Evolutionary conservation across 2,113 vertebrate genomes (phyloP), one percentile per base, ranked within the genome.

Genomic region (Vulpes ferrilata): DNA sequence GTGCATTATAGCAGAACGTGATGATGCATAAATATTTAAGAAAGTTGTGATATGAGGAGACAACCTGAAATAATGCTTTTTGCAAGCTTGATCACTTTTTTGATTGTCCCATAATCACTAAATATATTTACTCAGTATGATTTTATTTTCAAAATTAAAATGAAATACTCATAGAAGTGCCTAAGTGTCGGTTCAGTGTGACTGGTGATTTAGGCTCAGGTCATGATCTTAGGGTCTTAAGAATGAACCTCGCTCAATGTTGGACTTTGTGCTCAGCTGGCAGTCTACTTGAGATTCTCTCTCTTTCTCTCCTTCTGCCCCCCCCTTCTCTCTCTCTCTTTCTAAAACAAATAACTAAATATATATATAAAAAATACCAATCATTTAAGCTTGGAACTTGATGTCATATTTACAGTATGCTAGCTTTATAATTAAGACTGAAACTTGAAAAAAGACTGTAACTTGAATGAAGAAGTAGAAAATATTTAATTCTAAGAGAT

Each of bases 131-230:
- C 78, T 93, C 53, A n/a, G 30, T 95, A 82, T 96, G 81, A 95
- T 96, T 97, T 96, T 78, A 64, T 89, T 98, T 98, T 94, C n/a
- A 85, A 90, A 97, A 98, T 97, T 98, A 97, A 97, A 96, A 30
- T 55, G 27, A 95, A 95, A 83, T 97, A 97, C 76, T 92, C 19
- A 43, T 43, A 43, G 43, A 43, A 43, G 43, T 43, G 43, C 43
- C 43, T 43, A 43, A 43, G 43, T 7, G 43, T 43, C 1, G 43
- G 43, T 43, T 43, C 43, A 43, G 43, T 43, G 43, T 43, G 43
- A 43, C 43, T 43, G 7, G 43, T 43, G 43, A 43, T 43, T 43
- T 43, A 43, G 43, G 43, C 43, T 43, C 43, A 43, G 43, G 43
- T 43, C 43, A 43, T 43, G 43, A 43, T 43, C 43, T 43, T 43